Evolutionary conservation across 2,888 invertebrate genomes (phyloP), one percentile per base, ranked within the genome.

Genomic region (Phengaris alcon): DNA sequence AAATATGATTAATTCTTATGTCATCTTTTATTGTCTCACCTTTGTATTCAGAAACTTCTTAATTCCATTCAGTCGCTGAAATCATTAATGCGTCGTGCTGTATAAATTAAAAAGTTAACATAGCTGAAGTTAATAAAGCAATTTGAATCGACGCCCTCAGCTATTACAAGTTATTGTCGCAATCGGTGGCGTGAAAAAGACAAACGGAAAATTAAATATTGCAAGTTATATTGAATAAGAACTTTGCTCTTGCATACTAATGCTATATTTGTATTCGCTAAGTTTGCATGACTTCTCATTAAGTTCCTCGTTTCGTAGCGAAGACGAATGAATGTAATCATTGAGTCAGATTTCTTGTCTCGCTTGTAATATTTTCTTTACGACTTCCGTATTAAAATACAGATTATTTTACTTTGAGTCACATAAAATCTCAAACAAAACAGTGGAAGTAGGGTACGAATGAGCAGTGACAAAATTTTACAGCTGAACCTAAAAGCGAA

Each of bases 211-310:
- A 89, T 90, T 88, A 89, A 91, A 87, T 89, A 87, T 83, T 88
- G 89, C 90, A 90, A 90, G 90, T 88, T 90, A 88, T 90, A 92
- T 92, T 90, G 85, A 92, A 92, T 92, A 89, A 89, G 90, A 91
- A 92, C 91, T 91, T 92, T 90, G 85, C 86, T 90, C 90, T 90
- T 92, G 92, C 91, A 92, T 92, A 92, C 90, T 92, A 92, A 92
- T 91, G 89, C 83, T 88, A 84, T 91, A 90, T 91, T 91, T 90
- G 88, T 91, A 91, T 91, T 91, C 91, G 88, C 87, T 85, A 88
- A 91, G 90, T 90, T 90, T 88, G 87, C 88, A 91, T 91, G 90
- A 91, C 90, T 91, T 91, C 90, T 90, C 90, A 90, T 91, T 91
- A 90, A 90, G 87, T 89, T 89, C 85, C 88, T 87, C 87, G 88